Evolutionary conservation across 2,888 invertebrate genomes (phyloP), one percentile per base, ranked within the genome.

Genomic region (Harmothoe impar): DNA sequence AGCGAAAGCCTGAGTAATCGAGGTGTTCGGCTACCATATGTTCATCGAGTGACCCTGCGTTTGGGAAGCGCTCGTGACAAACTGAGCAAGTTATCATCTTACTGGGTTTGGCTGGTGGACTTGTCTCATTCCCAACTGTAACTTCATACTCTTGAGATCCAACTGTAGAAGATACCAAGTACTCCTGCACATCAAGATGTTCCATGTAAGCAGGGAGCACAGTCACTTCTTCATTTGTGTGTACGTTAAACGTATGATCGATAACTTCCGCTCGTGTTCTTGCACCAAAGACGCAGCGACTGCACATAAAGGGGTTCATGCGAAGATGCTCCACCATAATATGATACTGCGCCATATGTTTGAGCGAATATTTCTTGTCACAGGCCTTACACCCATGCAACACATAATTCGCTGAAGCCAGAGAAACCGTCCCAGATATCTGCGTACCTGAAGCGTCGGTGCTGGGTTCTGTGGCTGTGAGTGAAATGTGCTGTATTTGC

Each of bases 1-100:
- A 84, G 3, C 25, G 7, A 52, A 84, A 84, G 3, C 84, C 84
- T 51, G 43, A 33, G 84, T 84, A 84, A 25, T 84, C 84, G 1
- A 25, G 12, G 29, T 84, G 84, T 15, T n/a, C 35, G 5, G 84
- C 5, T 23, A 20, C 20, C 84, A 84, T 84, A n/a, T 84, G 84
- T n/a, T 84, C n/a, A 84, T 84, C 84, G 0, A 84, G 23, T 43
- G 43, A 3, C 10, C 43, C 43, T 7, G 43, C 10, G 10, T 43
- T 43, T 43, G 43, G 43, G 43, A 43, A 43, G 43, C 43, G 43
- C 43, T 43, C 43, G 43, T 43, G 43, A 43, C 43, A 43, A 43
- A 43, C 43, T 7, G 43, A 43, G 10, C 43, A 43, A 43, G 43
- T 7, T 10, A 43, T 43, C 43, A 7, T 3, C 43, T 43, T 43